phyloP scores from a whole-genome alignment of 1,140 invertebrate species.

The Apis cerana region DNA sequence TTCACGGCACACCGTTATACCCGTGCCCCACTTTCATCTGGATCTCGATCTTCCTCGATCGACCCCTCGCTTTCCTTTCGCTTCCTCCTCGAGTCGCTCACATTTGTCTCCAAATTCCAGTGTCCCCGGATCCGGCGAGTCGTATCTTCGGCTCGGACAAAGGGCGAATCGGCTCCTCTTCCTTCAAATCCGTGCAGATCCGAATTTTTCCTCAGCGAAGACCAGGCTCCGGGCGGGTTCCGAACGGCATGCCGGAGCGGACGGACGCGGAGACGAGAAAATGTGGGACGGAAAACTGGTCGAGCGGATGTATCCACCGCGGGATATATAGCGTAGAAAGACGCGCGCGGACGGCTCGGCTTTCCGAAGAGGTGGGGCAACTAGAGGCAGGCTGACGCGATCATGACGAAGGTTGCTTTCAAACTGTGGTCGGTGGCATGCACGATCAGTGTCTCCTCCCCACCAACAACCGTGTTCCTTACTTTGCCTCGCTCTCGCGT shows the following conservation, averaged over 20 bases:
- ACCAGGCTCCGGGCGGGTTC: accelerated
- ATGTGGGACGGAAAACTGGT: neutral
- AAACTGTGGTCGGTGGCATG: slow-evolving; percentile 76
- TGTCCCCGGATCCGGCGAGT: too few species aligned
- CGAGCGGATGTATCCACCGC: slow-evolving; percentile 24
- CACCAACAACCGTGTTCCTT: slow-evolving; percentile 60
- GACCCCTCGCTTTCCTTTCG: neutral
- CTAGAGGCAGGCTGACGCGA: slow-evolving; percentile 77
- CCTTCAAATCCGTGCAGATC: too few species aligned
- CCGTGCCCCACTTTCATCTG: slow-evolving; percentile 13
- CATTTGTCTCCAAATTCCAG: neutral
- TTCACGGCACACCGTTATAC: slow-evolving; percentile 9
- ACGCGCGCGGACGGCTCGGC: slow-evolving; percentile 64
- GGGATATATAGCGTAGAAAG: slow-evolving; percentile 49
- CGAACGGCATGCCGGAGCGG: neutral
- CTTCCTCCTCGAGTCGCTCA: neutral
- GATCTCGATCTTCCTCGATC: neutral
- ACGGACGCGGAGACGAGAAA: neutral
- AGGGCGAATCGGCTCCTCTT: neutral
- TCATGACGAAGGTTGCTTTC: slow-evolving; percentile 80
- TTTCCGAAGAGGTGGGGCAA: slow-evolving; percentile 55
- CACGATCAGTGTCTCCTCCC: slow-evolving; percentile 74
- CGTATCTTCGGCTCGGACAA: neutral
- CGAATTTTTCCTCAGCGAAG: neutral
- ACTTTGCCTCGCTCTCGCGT: slow-evolving; percentile 43